These are phyloP conservation scores for Drosophila tristis DNA, from an alignment of 1,140 invertebrate genomes.

Conservation along the genomic window DNA sequence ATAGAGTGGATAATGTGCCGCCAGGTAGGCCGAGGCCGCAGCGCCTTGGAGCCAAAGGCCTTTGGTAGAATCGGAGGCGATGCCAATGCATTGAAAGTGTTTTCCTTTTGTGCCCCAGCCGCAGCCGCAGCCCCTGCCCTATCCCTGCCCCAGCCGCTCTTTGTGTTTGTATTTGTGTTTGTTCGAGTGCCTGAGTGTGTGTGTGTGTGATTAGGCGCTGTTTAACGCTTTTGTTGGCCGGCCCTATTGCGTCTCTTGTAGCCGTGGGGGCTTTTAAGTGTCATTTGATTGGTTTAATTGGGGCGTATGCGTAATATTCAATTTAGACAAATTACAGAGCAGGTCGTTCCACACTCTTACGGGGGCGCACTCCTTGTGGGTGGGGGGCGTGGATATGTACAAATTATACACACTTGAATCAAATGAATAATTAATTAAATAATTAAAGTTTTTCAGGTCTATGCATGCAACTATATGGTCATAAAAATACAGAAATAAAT, in stretches of 20 bases:
- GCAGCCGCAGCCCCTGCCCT: neutral
- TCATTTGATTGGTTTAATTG: slow-evolving; percentile 46
- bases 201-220: slow-evolving; percentile 54
- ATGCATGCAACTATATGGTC: slow-evolving; percentile 15
- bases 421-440: too few species aligned
- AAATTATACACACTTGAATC: too few species aligned
- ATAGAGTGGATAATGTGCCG: slow-evolving; percentile 82
- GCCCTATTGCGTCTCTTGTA: slow-evolving; percentile 19
- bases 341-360: slow-evolving; percentile 1
- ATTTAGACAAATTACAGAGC: slow-evolving; percentile 67
- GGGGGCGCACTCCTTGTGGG: neutral
- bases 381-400: too few species aligned
- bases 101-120: slow-evolving; percentile 30
- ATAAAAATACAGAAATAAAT: too few species aligned
- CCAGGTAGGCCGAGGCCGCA: slow-evolving; percentile 65
- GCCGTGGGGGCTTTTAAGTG: slow-evolving; percentile 56
- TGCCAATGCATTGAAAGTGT: slow-evolving; percentile 45
- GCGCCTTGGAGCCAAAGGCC: slow-evolving; percentile 52
- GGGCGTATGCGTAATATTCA: slow-evolving; percentile 76
- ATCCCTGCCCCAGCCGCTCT: neutral
- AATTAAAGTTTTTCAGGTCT: too few species aligned
- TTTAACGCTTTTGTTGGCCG: slow-evolving; percentile 35
- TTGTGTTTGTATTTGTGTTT: slow-evolving; percentile 5
- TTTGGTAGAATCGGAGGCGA: slow-evolving; percentile 40
- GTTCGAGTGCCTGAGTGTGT: slow-evolving; percentile 3